A percentile compares a stretch with the other conserved stretches of the same genome.
These are phyloP conservation scores for Azemiops feae DNA, from an alignment of 2,113 vertebrate species.

Conservation along the genomic window DNA sequence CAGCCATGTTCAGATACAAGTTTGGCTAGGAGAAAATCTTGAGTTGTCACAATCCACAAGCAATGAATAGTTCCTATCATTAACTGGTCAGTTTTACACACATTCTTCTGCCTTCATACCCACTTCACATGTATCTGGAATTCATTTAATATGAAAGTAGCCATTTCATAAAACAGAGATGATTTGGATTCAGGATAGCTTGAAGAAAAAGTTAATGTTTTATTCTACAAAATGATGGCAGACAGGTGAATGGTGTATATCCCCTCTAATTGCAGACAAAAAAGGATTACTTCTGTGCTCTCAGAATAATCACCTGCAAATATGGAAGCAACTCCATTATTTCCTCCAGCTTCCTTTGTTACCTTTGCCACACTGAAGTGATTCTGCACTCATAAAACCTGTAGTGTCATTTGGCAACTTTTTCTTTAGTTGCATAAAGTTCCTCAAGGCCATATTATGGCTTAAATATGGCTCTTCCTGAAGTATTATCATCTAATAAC, in stretches of 20 bases:
- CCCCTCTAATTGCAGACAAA: not conserved
- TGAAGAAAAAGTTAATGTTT: not conserved
- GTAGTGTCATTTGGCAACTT: not conserved
- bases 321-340: not conserved
- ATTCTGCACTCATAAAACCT: not conserved
- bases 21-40: not conserved
- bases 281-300: not conserved
- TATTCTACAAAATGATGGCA: not conserved
- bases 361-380: not conserved
- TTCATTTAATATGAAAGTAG: not conserved
- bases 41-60: not conserved
- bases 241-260: not conserved
- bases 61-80: not conserved
- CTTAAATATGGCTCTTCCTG: not conserved
- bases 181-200: not conserved
- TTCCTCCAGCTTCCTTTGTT: not conserved
- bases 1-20: not conserved
- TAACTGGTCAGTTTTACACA: not conserved
- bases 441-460: not conserved
- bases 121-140: not conserved
- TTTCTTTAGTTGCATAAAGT: not conserved
- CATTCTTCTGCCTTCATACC: not conserved
- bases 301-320: not conserved
- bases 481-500: not conserved
- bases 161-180: not conserved